Conservation (phyloP, 2,113 vertebrate species). For the Rhipidura dahli region DNA sequence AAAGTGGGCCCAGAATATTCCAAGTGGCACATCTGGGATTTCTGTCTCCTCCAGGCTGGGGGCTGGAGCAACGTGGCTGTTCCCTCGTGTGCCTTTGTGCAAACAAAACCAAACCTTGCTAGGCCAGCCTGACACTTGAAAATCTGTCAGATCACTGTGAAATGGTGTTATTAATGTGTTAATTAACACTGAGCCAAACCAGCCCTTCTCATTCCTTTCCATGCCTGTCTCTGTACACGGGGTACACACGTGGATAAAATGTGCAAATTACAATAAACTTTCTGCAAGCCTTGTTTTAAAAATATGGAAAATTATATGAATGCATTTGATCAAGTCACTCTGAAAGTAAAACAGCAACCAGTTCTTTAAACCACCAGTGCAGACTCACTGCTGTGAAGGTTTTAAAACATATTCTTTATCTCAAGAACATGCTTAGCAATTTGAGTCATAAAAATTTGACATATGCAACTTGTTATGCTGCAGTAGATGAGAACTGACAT, state of each 20-base stretch:
- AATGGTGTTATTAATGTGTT: background rate
- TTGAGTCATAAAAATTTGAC: background rate
- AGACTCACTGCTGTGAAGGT: background rate
- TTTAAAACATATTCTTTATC: background rate
- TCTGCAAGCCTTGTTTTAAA: background rate
- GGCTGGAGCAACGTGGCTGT: background rate
- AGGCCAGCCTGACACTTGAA: background rate
- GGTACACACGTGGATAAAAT: background rate
- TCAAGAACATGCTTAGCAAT: background rate
- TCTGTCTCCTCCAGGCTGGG: background rate
- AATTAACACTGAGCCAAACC: background rate
- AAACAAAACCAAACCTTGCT: background rate
- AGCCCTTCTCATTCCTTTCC: background rate
- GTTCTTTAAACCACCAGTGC: background rate
- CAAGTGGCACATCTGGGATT: background rate
- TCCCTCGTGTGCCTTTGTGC: background rate
- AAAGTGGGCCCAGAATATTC: background rate
- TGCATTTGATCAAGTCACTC: background rate
- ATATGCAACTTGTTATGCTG: background rate
- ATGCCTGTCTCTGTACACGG: accelerated
- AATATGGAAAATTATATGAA: background rate
- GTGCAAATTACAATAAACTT: background rate
- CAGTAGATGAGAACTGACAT: background rate
- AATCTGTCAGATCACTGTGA: background rate
- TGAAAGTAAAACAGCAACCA: background rate